Evolutionary conservation across 2,797 vertebrate species (phyloP).

Genomic region (Neopelma chrysocephalum): DNA sequence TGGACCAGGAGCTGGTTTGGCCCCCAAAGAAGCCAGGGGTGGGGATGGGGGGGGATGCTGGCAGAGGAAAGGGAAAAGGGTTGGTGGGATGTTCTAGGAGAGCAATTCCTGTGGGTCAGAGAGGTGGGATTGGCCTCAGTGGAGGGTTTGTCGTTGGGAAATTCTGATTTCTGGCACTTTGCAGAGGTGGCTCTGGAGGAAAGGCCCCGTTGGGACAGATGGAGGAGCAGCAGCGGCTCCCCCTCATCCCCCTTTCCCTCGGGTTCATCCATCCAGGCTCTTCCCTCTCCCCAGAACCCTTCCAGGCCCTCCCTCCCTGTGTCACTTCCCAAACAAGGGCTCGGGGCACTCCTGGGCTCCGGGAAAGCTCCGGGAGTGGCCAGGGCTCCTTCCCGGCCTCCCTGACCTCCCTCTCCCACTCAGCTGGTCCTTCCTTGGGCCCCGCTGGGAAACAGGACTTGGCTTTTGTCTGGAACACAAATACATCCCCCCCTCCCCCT

Average conservation of each 20-base stretch:
- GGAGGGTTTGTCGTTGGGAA: not conserved
- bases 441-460: slow-evolving; percentile 77
- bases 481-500: slow-evolving; percentile 72
- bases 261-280: not conserved
- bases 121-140: not conserved
- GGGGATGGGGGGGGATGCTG: not conserved
- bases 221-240: no score
- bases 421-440: slow-evolving; percentile 76
- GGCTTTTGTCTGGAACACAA: slow-evolving; percentile 76
- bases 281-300: not conserved
- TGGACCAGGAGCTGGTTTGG: not conserved
- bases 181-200: not conserved
- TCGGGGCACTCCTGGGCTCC: no score
- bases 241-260: not conserved
- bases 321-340: no score
- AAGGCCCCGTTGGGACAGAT: no score
- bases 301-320: not conserved
- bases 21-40: not conserved
- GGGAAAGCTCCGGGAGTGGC: slow-evolving; percentile 1
- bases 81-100: not conserved
- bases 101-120: not conserved
- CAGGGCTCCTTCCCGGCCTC: slow-evolving; percentile 48
- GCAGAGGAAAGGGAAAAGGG: not conserved
- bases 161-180: not conserved
- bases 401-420: slow-evolving; percentile 72